Percentiles rank a stretch among this genome's conserved stretches.
Evolutionary conservation across 1,140 invertebrate species (phyloP).

Genomic region (Homalodisca vitripennis): DNA sequence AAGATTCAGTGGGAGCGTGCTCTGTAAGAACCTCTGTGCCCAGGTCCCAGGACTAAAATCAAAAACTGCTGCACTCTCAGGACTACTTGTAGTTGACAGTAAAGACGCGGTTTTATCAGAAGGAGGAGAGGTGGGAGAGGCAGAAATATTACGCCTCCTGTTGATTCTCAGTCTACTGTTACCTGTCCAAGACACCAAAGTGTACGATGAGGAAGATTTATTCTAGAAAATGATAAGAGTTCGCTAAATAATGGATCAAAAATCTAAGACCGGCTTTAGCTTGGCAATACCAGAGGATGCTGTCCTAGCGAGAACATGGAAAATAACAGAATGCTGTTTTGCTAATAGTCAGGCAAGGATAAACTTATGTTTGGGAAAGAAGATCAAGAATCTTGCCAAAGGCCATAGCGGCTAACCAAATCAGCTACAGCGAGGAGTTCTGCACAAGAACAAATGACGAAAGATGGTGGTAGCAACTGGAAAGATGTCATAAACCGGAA

Average conservation of each 20-base stretch:
- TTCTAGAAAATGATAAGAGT: neutral
- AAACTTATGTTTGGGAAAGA: neutral
- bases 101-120: too few species aligned
- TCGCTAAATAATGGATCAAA: neutral
- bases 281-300: neutral
- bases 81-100: too few species aligned
- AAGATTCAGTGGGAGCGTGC: too few species aligned
- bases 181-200: neutral
- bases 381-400: neutral
- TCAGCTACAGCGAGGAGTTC: neutral
- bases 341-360: neutral
- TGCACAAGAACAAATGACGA: neutral
- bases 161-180: too few species aligned
- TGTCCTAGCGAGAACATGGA: neutral
- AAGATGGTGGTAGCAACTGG: neutral
- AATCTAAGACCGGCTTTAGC: neutral
- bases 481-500: neutral
- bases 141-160: too few species aligned
- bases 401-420: neutral
- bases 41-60: too few species aligned
- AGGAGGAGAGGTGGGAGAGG: too few species aligned
- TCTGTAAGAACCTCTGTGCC: too few species aligned
- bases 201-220: neutral
- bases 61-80: too few species aligned
- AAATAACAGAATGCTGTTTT: neutral